Evolutionary conservation across 2,113 vertebrate species (phyloP).

Genomic region (Melanostigma gelatinosum): DNA sequence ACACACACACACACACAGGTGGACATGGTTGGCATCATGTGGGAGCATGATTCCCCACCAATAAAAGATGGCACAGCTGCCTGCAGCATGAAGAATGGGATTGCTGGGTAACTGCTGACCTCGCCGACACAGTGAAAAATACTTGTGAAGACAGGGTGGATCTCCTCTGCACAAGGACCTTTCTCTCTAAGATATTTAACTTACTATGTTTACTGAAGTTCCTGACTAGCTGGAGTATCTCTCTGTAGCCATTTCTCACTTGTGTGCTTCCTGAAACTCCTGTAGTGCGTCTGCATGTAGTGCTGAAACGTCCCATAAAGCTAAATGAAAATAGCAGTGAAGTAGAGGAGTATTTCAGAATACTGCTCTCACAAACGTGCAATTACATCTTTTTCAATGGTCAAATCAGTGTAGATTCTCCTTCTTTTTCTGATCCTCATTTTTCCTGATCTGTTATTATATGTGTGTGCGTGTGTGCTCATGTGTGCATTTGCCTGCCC

Average conservation of each 20-base stretch:
- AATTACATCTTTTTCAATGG: slow-evolving; percentile 46
- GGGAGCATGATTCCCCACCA: not conserved
- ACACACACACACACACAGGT: not conserved
- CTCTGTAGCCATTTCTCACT: not conserved
- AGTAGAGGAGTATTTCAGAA: slow-evolving; percentile 20
- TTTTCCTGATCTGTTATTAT: slow-evolving; percentile 58
- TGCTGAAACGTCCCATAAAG: slow-evolving; percentile 32
- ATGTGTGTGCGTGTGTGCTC: slow-evolving; percentile 18
- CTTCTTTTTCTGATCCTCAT: slow-evolving; percentile 38
- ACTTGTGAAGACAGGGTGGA: slow-evolving; percentile 28
- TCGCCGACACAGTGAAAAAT: not conserved
- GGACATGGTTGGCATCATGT: not conserved
- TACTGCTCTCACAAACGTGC: slow-evolving; percentile 15
- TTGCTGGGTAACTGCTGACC: slow-evolving; percentile 36
- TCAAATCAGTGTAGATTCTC: slow-evolving; percentile 38
- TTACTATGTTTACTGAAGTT: not conserved
- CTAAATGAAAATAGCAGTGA: slow-evolving; percentile 8
- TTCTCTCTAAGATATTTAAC: slow-evolving; percentile 4
- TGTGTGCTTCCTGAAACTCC: not conserved
- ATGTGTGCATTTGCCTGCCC: slow-evolving; percentile 43
- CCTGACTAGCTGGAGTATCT: not conserved
- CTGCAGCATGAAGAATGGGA: slow-evolving; percentile 41
- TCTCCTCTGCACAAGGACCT: not conserved
- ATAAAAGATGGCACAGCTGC: slow-evolving; percentile 26
- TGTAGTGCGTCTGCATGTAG: not conserved